Base-by-base conservation (phyloP, 2,113 vertebrate genomes). In the Rattus rattus region DNA sequence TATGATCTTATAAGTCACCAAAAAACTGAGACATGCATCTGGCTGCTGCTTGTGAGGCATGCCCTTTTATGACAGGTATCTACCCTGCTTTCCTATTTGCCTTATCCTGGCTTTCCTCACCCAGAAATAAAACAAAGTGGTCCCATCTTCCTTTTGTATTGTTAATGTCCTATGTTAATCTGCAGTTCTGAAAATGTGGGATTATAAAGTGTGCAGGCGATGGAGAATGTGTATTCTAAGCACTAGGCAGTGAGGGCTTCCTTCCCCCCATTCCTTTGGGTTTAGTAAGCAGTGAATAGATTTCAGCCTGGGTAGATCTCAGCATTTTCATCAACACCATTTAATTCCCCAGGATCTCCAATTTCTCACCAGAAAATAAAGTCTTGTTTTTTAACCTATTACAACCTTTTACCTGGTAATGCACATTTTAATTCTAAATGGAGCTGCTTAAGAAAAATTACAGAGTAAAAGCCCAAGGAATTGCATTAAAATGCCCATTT, bases 361-460 rank as follows among this genome's bases (percentile, higher is more conserved):
- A 81, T 36, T 80, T 96, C 67, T 75, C 56, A 73, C 94, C 69
- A 96, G 87, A 97, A 96, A 91, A 89, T 70, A 91, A 93, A 93
- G 80, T 84, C 92, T 94, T 88, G 59, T 63, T 88, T 96, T 97
- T 81, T 49, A 75, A 94, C 96, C 47, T 81, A 33, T 93, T 85
- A 79, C 83, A 77, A 86, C 91, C 61, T 97, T 95, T 96, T 89
- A 96, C 94, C 75, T 93, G 63, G 79, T 79, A 91, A 70, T 88
- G 67, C 86, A 28, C 43, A 47, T 91, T 94, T 96, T 97, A 93
- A 97, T 90, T 49, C 76, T 96, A 96, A 96, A 96, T 94, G 89
- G 96, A 97, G 91, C 39, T 49, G 67, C 63, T 88, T 91, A 52
- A 79, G 83, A 91, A 96, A 95, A 93, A 90, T 97, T 69, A 96